Conservation (phyloP, 1,140 invertebrate genomes). For the Myzus persicae region DNA sequence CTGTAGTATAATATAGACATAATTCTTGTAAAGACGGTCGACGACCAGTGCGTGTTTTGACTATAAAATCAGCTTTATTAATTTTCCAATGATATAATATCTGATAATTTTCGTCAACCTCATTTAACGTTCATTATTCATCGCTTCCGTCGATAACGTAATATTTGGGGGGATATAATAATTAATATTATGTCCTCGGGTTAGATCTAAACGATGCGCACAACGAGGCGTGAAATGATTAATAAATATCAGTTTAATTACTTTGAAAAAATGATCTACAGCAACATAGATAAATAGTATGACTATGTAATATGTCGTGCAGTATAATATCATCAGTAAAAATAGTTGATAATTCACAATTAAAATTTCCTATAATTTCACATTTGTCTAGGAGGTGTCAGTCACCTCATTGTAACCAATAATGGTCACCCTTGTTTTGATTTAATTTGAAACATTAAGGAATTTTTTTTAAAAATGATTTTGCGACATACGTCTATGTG, state of each 20-base stretch:
- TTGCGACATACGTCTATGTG: fast-evolving
- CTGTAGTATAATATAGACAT: too few relatives aligned
- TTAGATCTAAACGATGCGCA: neutral
- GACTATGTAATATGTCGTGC: too few relatives aligned
- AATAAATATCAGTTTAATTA: neutral
- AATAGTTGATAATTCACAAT: too few relatives aligned
- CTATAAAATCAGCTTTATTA: too few relatives aligned
- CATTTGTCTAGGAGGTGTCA: too few relatives aligned
- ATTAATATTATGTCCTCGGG: neutral
- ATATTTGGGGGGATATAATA: neutral
- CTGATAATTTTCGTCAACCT: neutral
- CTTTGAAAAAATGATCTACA: too few relatives aligned
- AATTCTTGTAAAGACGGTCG: neutral
- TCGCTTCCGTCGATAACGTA: neutral
- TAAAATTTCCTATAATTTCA: too few relatives aligned
- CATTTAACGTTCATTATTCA: neutral
- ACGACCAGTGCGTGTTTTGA: too few relatives aligned
- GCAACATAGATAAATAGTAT: too few relatives aligned
- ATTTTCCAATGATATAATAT: neutral
- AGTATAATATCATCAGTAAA: too few relatives aligned
- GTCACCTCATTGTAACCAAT: too few relatives aligned
- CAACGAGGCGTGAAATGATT: neutral
- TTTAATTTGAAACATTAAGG: neutral
- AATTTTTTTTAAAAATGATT: neutral
- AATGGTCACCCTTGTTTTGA: too few relatives aligned